phyloP scores from a whole-genome alignment of 2,888 invertebrate genomes.

The Chrysomela aeneicollis region DNA sequence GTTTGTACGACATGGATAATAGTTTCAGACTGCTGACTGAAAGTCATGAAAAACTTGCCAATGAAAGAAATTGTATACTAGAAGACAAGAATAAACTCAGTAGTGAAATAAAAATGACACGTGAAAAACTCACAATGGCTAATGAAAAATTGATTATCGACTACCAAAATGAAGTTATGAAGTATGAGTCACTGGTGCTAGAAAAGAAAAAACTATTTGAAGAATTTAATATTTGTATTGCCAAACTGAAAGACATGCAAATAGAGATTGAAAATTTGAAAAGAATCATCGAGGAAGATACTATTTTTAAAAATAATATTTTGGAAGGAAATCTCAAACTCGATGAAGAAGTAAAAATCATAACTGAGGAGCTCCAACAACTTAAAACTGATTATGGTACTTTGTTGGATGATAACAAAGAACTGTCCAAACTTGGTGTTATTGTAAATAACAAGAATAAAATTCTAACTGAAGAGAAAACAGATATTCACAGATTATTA shows the following conservation, averaged over 20 bases:
- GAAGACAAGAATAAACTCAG: conserved; percentile 10
- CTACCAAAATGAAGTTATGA: neutral
- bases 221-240: neutral
- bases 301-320: neutral
- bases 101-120: conserved; percentile 10
- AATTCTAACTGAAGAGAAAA: neutral
- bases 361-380: neutral
- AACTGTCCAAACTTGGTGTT: neutral
- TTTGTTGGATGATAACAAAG: neutral
- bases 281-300: neutral
- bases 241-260: conserved; percentile 4
- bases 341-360: neutral
- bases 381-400: neutral
- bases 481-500: neutral
- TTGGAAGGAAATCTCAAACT: neutral
- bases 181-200: neutral
- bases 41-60: neutral
- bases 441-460: neutral
- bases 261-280: no score
- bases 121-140: neutral
- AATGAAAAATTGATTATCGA: conserved; percentile 11
- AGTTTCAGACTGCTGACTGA: neutral
- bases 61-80: neutral
- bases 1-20: neutral
- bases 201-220: neutral